These are phyloP conservation scores for Spinus pinus DNA, from an alignment of 2,797 vertebrate species.

Conservation along the genomic window DNA sequence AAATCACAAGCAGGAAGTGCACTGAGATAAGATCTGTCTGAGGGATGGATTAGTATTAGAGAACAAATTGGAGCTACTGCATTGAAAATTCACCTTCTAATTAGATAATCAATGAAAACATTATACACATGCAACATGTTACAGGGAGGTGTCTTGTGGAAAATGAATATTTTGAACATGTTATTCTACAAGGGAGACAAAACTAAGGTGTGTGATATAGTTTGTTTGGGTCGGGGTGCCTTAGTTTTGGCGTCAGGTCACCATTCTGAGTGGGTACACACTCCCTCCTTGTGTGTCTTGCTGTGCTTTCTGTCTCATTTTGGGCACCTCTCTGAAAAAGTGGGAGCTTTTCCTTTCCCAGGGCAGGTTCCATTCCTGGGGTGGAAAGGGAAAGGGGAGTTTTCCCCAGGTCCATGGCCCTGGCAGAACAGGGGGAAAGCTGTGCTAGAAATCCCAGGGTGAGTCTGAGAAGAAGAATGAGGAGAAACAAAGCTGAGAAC, in stretches of 20 bases:
- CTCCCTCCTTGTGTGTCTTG: neutral
- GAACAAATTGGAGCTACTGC: neutral
- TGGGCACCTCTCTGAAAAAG: rapidly evolving
- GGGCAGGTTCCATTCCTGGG: neutral
- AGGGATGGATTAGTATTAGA: neutral
- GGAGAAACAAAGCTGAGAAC: neutral
- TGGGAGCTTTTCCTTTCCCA: neutral
- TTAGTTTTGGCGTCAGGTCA: neutral
- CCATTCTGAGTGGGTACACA: rapidly evolving
- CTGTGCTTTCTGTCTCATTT: neutral
- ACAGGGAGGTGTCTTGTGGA: neutral
- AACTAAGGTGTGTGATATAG: neutral
- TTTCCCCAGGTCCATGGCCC: rapidly evolving
- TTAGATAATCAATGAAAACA: neutral
- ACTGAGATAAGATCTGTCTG: neutral
- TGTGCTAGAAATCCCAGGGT: neutral
- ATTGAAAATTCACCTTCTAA: neutral
- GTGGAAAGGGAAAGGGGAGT: neutral
- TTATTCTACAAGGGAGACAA: neutral
- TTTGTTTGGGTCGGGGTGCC: neutral
- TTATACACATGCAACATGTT: rapidly evolving
- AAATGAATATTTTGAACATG: neutral
- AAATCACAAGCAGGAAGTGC: neutral
- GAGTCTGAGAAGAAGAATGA: neutral
- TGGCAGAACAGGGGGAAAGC: neutral